Evolutionary conservation across 2,113 vertebrate species (phyloP).

Genomic region (Isichthys henryi): DNA sequence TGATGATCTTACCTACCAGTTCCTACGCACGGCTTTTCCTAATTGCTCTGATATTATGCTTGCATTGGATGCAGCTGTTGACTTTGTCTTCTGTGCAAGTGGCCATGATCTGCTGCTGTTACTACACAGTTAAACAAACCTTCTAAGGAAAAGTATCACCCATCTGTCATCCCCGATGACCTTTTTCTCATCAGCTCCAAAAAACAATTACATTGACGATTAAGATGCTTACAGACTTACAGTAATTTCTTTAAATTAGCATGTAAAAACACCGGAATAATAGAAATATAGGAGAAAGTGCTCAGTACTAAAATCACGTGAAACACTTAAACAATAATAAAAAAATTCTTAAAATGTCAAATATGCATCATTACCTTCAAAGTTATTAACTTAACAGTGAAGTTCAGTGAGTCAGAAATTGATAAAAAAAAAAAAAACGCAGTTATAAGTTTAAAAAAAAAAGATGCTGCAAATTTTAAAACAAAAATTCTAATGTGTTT

Average conservation of each 20-base stretch:
- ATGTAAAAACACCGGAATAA: background rate
- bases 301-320: background rate
- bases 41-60: background rate
- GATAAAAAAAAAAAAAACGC: background rate
- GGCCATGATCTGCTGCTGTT: background rate
- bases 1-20: background rate
- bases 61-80: background rate
- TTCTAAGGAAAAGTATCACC: background rate
- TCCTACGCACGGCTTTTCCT: background rate
- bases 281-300: conserved; percentile 1
- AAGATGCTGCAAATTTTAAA: background rate
- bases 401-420: background rate
- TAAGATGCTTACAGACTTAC: background rate
- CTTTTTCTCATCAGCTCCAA: background rate
- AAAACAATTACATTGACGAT: background rate
- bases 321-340: conserved; percentile 2
- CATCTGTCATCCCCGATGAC: background rate
- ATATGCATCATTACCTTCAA: background rate
- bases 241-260: conserved; percentile 12
- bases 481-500: background rate
- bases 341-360: background rate
- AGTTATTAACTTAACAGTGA: conserved; percentile 7
- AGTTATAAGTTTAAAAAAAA: background rate
- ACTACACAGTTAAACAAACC: background rate
- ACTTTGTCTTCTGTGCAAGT: background rate